phyloP scores from a whole-genome alignment of 2,797 vertebrate species.

The Syndactyla subalaris region DNA sequence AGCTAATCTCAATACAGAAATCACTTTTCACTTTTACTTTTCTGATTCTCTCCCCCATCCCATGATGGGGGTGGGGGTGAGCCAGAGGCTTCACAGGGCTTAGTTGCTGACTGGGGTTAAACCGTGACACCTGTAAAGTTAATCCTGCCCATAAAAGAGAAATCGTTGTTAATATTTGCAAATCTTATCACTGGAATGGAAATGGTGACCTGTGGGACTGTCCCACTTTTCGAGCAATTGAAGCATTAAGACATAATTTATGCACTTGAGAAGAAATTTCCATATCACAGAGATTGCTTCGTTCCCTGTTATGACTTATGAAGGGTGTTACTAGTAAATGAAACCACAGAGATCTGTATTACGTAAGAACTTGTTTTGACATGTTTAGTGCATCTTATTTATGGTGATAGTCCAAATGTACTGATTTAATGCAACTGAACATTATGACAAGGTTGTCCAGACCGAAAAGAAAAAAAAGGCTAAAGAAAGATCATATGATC shows the following conservation, averaged over 20 bases:
- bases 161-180: constrained; percentile 69
- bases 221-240: constrained; percentile 69
- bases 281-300: constrained; percentile 66
- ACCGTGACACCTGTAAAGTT: neutral
- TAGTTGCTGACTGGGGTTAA: neutral
- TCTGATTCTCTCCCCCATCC: neutral
- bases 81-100: neutral
- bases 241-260: constrained; percentile 67
- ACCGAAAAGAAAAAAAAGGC: neutral
- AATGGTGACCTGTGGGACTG: constrained; percentile 65
- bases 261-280: constrained; percentile 66
- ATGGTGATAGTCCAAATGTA: constrained; percentile 45
- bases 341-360: constrained; percentile 52
- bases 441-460: constrained; percentile 27
- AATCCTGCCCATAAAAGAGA: constrained; percentile 33
- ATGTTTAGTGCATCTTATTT: constrained; percentile 63
- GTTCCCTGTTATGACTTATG: constrained; percentile 16
- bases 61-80: neutral
- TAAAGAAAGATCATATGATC: neutral
- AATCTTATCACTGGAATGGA: constrained; percentile 27
- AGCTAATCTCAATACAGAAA: neutral
- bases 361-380: constrained; percentile 70
- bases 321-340: constrained; percentile 55
- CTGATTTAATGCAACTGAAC: constrained; percentile 36
- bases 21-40: neutral